Evolutionary conservation across 2,888 invertebrate genomes (phyloP), one percentile per base, ranked within the genome.

Genomic region (Aphodius granarius): DNA sequence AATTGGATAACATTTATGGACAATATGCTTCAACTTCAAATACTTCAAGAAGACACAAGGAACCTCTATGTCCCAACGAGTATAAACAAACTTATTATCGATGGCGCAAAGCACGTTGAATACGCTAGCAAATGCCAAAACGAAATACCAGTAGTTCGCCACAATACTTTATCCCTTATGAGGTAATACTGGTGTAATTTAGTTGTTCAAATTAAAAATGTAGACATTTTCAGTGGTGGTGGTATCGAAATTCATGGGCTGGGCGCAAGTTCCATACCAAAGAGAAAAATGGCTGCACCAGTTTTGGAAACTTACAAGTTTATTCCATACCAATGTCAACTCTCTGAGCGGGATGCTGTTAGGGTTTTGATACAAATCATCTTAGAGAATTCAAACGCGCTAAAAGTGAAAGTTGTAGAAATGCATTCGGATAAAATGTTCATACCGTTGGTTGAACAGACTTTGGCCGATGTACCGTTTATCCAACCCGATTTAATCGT

Each of bases 1-100:
- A 95, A 96, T 87, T 97, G 96, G 96, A 92, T 95, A 13, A 91
- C 95, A 0, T 96, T 95, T 86, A 91, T 97, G 89, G 97, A 97
- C 86, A 94, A 94, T 73, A 92, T 97, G 91, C 88, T 97, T n/a
- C 97, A 97, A 87, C 90, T 94, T 80, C 91, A 92, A 81, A 92
- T 95, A 73, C 83, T 95, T 15, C 90, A 91, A 15, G 88, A 90
- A 64, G 92, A 93, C 80, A 91, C 92, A 0, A 88, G 93, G 3
- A 90, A 91, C 1, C 89, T 95, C 0, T 90, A 92, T 83, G 90
- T 96, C 0, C 96, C 95, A 0, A 95, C 79, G 3, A 75, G 78
- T 9, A 78, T 82, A 43, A 77, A 78, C 17, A 64, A 72, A 9
- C 17, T 82, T 16, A 73, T 74, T 0, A 76, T 82, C 16, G 76